phyloP scores from a whole-genome alignment of 2,113 vertebrate genomes.

The Uropsilus gracilis region DNA sequence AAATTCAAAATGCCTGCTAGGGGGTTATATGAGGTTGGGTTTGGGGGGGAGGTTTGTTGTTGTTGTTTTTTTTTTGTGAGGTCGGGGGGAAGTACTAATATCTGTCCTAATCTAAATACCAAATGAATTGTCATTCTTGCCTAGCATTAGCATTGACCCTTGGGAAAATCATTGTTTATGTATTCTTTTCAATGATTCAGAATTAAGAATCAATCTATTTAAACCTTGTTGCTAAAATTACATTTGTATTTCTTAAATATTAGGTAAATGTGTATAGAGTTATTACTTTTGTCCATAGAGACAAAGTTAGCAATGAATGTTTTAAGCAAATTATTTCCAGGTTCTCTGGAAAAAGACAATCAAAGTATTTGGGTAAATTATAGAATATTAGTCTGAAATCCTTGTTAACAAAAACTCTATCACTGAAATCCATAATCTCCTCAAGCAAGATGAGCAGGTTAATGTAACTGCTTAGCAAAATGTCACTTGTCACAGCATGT shows the following conservation, averaged over 20 bases:
- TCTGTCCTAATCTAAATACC: slow-evolving; percentile 80
- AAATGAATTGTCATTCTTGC: slow-evolving; percentile 74
- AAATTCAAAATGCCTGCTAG: slow-evolving; percentile 71
- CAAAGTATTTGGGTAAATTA: background rate
- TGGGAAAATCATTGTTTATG: slow-evolving; percentile 75
- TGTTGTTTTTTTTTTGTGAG: no score
- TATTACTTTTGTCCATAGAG: background rate
- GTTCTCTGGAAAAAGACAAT: background rate
- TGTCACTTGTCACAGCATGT: background rate
- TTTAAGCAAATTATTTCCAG: slow-evolving; percentile 48
- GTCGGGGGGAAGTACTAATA: slow-evolving; percentile 59
- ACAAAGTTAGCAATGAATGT: slow-evolving; percentile 37
- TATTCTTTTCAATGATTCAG: slow-evolving; percentile 69
- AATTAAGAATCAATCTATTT: slow-evolving; percentile 71
- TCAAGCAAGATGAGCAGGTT: background rate
- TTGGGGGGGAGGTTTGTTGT: background rate
- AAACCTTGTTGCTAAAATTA: slow-evolving; percentile 58
- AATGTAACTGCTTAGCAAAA: background rate
- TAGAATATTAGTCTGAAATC: background rate
- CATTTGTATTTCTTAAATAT: slow-evolving; percentile 30
- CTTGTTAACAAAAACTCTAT: background rate
- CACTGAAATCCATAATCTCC: background rate
- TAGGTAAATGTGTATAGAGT: background rate
- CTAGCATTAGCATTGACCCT: slow-evolving; percentile 69
- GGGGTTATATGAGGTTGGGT: slow-evolving; percentile 39